Base-by-base conservation (phyloP, 2,888 invertebrate genomes). In the Cremastinae sp. region DNA sequence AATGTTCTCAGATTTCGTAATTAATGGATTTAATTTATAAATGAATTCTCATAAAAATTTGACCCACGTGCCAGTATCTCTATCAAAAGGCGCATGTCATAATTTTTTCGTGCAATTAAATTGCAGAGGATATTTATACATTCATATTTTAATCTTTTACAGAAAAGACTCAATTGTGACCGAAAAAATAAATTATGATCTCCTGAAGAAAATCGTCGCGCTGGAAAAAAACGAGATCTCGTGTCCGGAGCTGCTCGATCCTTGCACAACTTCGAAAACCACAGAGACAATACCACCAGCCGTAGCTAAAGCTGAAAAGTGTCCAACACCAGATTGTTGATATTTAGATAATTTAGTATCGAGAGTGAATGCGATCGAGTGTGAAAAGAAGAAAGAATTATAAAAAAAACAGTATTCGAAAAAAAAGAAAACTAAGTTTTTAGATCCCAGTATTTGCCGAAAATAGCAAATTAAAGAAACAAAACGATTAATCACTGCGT, bases 181-280 rank as follows among this genome's bases (percentile, higher is more conserved):
- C 0, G 97, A 98, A 80, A 92, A 91, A 81, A 97, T 98, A 79
- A 97, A 96, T 88, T 99, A 97, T 88, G 98, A 99, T 90, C 91
- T 98, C 64, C 90, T 98, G 68, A 94, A 93, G 87, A 94, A 93
- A 62, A 93, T 96, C 55, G 92, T 94, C 87, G 92, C 92, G 62
- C 94, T 97, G 71, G 95, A 96, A 87, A 92, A 92, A 59, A 96
- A 96, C 39, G 91, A 91, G 68, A 89, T 93, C 74, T 90, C 94
- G 3, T 96, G 96, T 88, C 95, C 96, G 10, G 93, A 94, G 79
- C 91, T 97, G 61, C 91, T 96, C 69, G 97, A 96, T 14, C 92
- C 93, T 81, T 93, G 93, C 84, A 93, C 93, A 82, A 92, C 93
- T 83, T 93, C 95, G 82, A 96, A 96, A 91, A 97, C 96, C 80